Evolutionary conservation across 2,113 vertebrate species (phyloP).

Genomic region (Colistium nudipinnis): DNA sequence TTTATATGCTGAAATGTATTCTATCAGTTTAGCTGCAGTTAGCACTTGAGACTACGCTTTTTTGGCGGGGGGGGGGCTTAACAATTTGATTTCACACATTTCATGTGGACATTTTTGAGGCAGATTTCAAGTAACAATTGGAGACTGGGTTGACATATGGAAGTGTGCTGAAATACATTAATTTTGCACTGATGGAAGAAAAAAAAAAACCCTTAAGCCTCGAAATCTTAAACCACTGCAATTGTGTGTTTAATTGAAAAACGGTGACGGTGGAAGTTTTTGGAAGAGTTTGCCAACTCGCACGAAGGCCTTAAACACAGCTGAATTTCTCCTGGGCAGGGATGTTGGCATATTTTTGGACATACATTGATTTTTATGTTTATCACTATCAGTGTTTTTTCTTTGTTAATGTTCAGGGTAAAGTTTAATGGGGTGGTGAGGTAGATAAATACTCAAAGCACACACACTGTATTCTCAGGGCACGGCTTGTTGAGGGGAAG

Average conservation of each 20-base stretch:
- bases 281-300: slow-evolving; percentile 42
- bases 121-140: slow-evolving; percentile 33
- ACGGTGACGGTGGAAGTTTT: slow-evolving; percentile 10
- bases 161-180: slow-evolving; percentile 58
- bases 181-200: slow-evolving; percentile 71
- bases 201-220: slow-evolving; percentile 5
- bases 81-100: slow-evolving; percentile 30
- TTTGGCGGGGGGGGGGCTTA: too few relatives aligned
- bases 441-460: slow-evolving; percentile 60
- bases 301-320: slow-evolving; percentile 74
- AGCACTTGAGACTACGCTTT: slow-evolving; percentile 62
- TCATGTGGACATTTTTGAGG: slow-evolving; percentile 31
- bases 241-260: slow-evolving; percentile 42
- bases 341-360: slow-evolving; percentile 39
- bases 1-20: slow-evolving; percentile 67
- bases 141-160: slow-evolving; percentile 29
- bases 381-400: slow-evolving; percentile 58
- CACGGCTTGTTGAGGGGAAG: slow-evolving; percentile 57
- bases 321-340: slow-evolving; percentile 44
- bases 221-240: slow-evolving; percentile 50
- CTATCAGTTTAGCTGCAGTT: slow-evolving; percentile 64
- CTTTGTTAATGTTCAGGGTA: slow-evolving; percentile 57
- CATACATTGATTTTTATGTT: slow-evolving; percentile 48
- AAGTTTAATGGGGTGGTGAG: slow-evolving; percentile 61
- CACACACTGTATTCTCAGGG: slow-evolving; percentile 77